Evolutionary conservation across 2,888 invertebrate species (phyloP), one percentile per base, ranked within the genome.

Genomic region (Drosophila melanocephala): DNA sequence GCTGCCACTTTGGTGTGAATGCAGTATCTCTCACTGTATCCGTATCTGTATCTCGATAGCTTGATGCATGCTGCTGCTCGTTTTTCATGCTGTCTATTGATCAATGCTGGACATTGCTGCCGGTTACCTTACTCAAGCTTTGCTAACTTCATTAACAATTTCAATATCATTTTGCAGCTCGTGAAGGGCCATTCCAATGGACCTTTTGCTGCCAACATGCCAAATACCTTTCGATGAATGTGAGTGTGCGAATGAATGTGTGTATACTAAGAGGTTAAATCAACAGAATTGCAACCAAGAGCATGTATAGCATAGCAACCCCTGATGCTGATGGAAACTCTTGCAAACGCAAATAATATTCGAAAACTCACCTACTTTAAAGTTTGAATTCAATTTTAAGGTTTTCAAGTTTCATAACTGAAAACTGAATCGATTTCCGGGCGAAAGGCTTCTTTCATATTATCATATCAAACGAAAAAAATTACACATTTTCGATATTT

Each of bases 121-220:
- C 33, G 52, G 67, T 44, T 58, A 39, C 47, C 69, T 58, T 66
- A 42, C 55, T 51, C 65, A 12, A 56, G 63, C 66, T 73, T 60
- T 68, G 59, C 77, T 84, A 79, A 89, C 83, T 90, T 90, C 90
- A 89, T 90, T 89, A 90, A 89, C 89, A 83, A 89, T 89, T 89
- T 85, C 88, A 81, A 81, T 81, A 87, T 88, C 82, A 90, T 86
- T 75, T 67, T 81, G 72, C 63, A 60, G 66, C 62, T 32, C 47
- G 61, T 59, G 28, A 57, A 64, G 66, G 35, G 50, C 55, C 75
- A 69, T 76, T 87, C 77, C 72, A 83, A 61, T 79, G 72, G 69
- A 57, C 64, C 53, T 28, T 61, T 51, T 33, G 19, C 28, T 26
- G 22, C 39, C 16, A 65, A 44, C 44, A 50, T 60, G 56, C 32